These are phyloP conservation scores for Papilio polyxenes DNA, from an alignment of 1,140 invertebrate genomes.

Conservation along the genomic window DNA sequence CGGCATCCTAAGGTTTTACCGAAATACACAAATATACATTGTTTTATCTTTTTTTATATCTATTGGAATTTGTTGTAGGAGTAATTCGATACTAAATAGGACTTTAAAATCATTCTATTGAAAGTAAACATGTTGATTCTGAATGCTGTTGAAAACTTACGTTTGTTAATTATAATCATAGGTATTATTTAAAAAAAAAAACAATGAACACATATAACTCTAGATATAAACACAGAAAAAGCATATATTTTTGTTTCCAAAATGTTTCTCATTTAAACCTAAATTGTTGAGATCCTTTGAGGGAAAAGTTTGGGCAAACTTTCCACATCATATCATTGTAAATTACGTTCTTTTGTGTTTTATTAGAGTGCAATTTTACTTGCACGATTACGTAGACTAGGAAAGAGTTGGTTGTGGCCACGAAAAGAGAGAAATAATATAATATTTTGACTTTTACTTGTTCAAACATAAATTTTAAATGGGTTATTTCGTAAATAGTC, in stretches of 20 bases:
- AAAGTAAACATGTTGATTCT: too few species aligned
- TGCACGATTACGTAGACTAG: slow-evolving; percentile 40
- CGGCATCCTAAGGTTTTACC: too few species aligned
- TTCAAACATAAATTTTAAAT: too few species aligned
- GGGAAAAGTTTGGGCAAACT: slow-evolving; percentile 42
- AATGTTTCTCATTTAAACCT: slow-evolving; percentile 44
- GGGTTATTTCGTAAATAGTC: too few species aligned
- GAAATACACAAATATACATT: too few species aligned
- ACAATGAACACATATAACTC: not conserved
- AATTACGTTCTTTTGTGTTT: slow-evolving; percentile 48
- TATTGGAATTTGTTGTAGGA: too few species aligned
- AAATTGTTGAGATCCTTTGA: slow-evolving; percentile 45
- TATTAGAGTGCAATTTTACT: slow-evolving; percentile 50
- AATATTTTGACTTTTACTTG: too few species aligned
- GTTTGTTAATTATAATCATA: too few species aligned
- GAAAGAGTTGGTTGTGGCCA: slow-evolving; percentile 53
- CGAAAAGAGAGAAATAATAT: slow-evolving; percentile 40
- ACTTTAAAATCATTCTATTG: too few species aligned
- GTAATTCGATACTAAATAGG: too few species aligned
- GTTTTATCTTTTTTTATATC: too few species aligned
- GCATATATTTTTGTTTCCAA: slow-evolving; percentile 2
- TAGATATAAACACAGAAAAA: not conserved
- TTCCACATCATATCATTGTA: slow-evolving; percentile 43
- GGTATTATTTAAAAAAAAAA: not conserved
- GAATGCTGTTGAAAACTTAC: too few species aligned